Percentiles rank a stretch among this genome's conserved stretches.
phyloP scores from a whole-genome alignment of 2,888 invertebrate species.

The Glomeris marginata region DNA sequence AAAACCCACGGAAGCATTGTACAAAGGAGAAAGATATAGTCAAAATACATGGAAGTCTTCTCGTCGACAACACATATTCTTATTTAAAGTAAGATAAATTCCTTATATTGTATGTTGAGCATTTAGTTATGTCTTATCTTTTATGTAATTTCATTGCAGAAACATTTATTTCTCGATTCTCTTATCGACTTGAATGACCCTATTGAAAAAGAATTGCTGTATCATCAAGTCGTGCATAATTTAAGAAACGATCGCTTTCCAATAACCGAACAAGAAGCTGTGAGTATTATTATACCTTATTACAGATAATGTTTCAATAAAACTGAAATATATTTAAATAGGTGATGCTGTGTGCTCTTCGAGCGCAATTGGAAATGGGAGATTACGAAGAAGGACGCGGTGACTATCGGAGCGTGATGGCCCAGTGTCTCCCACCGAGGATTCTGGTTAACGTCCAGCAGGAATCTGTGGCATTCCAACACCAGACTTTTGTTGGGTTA shows the following conservation, averaged over 20 bases:
- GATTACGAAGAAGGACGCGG: conserved; percentile 40
- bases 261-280: conserved; percentile 84
- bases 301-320: not conserved
- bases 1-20: conserved; percentile 85
- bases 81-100: conserved; percentile 40
- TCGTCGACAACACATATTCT: conserved; percentile 21
- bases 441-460: conserved; percentile 60
- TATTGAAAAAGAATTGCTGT: conserved; percentile 83
- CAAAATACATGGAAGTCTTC: conserved; percentile 14
- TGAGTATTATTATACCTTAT: conserved; percentile 37
- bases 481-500: conserved; percentile 77
- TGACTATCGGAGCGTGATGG: conserved; percentile 39
- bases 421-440: conserved; percentile 67
- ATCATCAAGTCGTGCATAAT: conserved; percentile 83
- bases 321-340: conserved; percentile 25
- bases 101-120: conserved; percentile 1
- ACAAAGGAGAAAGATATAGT: conserved; percentile 70
- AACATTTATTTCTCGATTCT: conserved; percentile 64
- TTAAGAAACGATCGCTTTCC: conserved; percentile 82
- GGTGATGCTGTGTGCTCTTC: conserved; percentile 86
- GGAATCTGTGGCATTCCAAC: conserved; percentile 76
- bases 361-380: conserved; percentile 81
- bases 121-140: not conserved
- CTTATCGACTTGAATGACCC: conserved; percentile 64
- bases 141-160: conserved; percentile 29